These are phyloP conservation scores for Knipowitschia caucasica DNA, from an alignment of 2,797 vertebrate species.

Conservation along the genomic window DNA sequence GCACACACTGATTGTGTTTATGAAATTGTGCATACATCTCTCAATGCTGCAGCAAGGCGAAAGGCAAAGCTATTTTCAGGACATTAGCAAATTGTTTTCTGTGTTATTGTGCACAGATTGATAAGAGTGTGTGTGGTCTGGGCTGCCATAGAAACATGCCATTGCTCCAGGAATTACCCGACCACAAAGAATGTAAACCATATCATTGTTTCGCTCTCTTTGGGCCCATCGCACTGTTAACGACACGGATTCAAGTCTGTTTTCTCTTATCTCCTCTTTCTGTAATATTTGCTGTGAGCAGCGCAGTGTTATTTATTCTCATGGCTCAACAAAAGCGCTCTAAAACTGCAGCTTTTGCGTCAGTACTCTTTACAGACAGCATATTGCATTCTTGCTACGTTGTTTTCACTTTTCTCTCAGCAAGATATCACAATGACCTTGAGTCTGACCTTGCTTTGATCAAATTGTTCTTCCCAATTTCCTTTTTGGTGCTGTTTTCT, in stretches of 20 bases:
- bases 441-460: slow-evolving; percentile 36
- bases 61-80: slow-evolving; percentile 75
- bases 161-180: slow-evolving; percentile 22
- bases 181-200: slow-evolving; percentile 23
- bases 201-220: slow-evolving; percentile 37
- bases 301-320: slow-evolving; percentile 4
- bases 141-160: slow-evolving; percentile 41
- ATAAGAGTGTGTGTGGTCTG: slow-evolving; percentile 71
- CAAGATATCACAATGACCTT: slow-evolving; percentile 33
- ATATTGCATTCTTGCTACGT: slow-evolving; percentile 2
- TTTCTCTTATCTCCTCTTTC: slow-evolving; percentile 11
- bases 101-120: slow-evolving; percentile 75
- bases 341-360: slow-evolving; percentile 8
- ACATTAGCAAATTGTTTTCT: slow-evolving; percentile 80
- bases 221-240: slow-evolving; percentile 30
- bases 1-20: slow-evolving; percentile 74
- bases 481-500: slow-evolving; percentile 34
- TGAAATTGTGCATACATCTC: slow-evolving; percentile 79
- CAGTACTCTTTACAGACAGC: neutral
- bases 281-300: slow-evolving; percentile 16
- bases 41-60: slow-evolving; percentile 62
- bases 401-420: slow-evolving; percentile 9
- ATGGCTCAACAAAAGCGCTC: slow-evolving; percentile 6
- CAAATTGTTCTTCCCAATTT: slow-evolving; percentile 25
- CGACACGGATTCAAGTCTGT: slow-evolving; percentile 35